Evolutionary conservation across 2,888 invertebrate genomes (phyloP), one percentile per base, ranked within the genome.

Genomic region (Dione vanillae): DNA sequence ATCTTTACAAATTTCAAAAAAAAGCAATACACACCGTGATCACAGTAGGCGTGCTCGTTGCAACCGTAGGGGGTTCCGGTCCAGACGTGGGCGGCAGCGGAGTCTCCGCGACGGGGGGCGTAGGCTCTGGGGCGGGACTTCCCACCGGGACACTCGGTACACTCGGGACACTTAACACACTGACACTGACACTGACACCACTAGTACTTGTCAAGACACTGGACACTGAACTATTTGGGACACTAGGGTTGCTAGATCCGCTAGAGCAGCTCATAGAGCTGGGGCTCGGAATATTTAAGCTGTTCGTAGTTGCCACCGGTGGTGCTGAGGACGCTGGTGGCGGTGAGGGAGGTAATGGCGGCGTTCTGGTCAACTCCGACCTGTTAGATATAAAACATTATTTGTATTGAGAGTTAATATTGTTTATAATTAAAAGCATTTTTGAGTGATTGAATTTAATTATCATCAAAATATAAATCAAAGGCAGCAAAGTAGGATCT

Each of bases 291-390:
- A 67, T 37, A 74, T 58, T 52, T 52, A 59, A 45, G 51, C 59
- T 47, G n/a, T 65, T 61, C 62, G 51, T 64, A 40, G 85, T 76
- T 61, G 76, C 78, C 43, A 83, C 76, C 61, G 78, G 78, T 12
- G 83, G 80, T 7, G 90, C 89, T 68, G 91, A 89, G 12, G 89
- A 87, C 75, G 84, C 89, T 3, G 89, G 90, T 10, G 91, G 90
- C 9, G 92, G 91, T 0, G 92, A 91, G 14, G 89, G 88, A 1
- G 91, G 89, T n/a, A 90, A 73, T 0, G 92, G 91, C 43, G 91
- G 91, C 37, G 91, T 89, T 72, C 87, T 80, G 35, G 80, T 84
- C 67, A 88, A 66, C 71, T 92, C 92, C 80, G 86, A 74, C 74
- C 92, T 92, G 83, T 14, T 52, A 16, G 51, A 51, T 14, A 58